These are phyloP conservation scores for Darevskia nairensis DNA, from an alignment of 2,797 vertebrate genomes.

Conservation along the genomic window DNA sequence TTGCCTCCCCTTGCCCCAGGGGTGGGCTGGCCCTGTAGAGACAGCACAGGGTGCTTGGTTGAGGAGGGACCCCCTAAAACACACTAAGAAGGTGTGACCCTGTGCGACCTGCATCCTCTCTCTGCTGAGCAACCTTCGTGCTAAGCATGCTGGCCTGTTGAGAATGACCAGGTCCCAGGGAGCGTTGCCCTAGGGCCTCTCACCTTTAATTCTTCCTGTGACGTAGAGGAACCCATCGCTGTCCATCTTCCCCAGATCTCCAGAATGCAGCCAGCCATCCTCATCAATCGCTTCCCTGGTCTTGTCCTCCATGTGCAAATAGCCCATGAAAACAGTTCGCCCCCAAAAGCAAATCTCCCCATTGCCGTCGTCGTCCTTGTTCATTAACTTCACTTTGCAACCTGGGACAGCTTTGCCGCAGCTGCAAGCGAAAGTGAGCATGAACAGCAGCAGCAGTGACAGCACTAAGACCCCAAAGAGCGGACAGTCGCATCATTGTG, in stretches of 20 bases:
- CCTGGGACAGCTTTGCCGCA: constrained; percentile 87
- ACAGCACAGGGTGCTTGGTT: background rate
- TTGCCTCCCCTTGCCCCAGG: too few species aligned
- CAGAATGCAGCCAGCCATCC: constrained; percentile 89
- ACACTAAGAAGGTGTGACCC: background rate
- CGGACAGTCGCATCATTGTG: background rate
- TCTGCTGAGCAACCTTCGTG: too few species aligned
- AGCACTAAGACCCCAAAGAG: background rate
- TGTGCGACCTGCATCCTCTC: too few species aligned
- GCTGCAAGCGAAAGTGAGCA: constrained; percentile 67
- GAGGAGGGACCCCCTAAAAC: background rate
- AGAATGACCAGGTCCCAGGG: too few species aligned
- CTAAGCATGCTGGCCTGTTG: too few species aligned
- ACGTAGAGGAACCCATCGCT: constrained; percentile 88
- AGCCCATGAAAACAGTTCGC: constrained; percentile 90
- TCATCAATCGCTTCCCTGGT: constrained; percentile 84
- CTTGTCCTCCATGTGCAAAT: constrained; percentile 89
- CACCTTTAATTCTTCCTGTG: constrained; percentile 90
- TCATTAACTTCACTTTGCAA: constrained; percentile 83
- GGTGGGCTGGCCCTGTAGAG: too few species aligned
- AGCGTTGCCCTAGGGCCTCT: background rate
- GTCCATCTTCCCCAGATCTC: constrained; percentile 85
- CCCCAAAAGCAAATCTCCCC: constrained; percentile 92
- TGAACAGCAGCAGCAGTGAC: background rate
- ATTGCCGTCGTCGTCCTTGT: constrained; percentile 78